Conservation (phyloP, 2,113 vertebrate genomes). For the Redunca redunca region DNA sequence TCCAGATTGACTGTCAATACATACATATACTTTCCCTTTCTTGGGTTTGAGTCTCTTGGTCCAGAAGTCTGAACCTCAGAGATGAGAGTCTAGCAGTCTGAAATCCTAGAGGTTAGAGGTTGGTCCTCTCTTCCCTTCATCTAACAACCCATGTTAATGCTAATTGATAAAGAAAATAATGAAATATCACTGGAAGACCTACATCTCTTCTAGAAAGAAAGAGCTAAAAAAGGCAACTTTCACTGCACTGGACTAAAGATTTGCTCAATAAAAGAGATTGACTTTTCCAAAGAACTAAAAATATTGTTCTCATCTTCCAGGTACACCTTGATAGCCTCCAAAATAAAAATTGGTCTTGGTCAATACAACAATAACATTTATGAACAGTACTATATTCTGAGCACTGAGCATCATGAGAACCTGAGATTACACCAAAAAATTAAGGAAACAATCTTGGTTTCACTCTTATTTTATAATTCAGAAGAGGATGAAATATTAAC, state of each 20-base stretch:
- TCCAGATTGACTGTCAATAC: background rate
- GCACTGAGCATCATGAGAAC: background rate
- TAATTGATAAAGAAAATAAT: constrained; percentile 3
- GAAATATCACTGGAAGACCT: background rate
- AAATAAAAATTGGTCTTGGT: background rate
- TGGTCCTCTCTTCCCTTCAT: background rate
- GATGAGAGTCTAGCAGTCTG: background rate
- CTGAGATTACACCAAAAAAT: background rate
- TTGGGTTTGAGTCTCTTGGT: background rate
- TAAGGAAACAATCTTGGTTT: constrained; percentile 5
- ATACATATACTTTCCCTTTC: background rate
- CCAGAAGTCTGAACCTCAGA: background rate
- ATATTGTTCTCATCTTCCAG: constrained; percentile 1
- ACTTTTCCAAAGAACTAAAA: background rate
- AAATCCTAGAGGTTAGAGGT: background rate
- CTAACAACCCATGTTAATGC: background rate
- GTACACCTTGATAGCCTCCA: background rate
- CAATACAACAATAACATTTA: background rate
- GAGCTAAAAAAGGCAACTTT: constrained; percentile 19
- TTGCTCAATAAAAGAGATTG: background rate
- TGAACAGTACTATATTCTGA: constrained; percentile 9
- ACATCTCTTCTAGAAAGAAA: constrained; percentile 4
- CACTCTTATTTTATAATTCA: constrained; percentile 15
- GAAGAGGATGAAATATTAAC: constrained; percentile 1
- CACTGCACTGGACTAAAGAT: background rate